phyloP scores from a whole-genome alignment of 2,797 vertebrate genomes.

The Dermochelys coriacea region DNA sequence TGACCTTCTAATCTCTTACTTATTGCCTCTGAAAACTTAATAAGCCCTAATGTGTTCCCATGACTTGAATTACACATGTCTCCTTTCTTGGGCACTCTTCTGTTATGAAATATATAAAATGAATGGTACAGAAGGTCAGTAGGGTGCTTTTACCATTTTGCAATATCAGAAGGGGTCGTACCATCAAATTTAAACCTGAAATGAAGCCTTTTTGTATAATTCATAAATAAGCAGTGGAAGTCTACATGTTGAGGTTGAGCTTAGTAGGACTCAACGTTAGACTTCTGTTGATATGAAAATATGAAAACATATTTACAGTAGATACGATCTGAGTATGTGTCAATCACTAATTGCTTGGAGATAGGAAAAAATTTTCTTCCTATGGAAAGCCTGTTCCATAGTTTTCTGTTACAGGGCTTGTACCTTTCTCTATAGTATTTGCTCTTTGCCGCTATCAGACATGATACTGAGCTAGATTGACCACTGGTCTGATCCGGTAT shows the following conservation, averaged over 20 bases:
- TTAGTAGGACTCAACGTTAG: background rate
- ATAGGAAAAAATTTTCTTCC: background rate
- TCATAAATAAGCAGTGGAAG: background rate
- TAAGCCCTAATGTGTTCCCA: background rate
- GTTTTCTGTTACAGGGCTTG: conserved; percentile 16
- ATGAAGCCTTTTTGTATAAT: background rate
- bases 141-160: background rate
- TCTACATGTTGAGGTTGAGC: no score
- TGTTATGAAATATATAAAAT: background rate
- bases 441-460: conserved; percentile 3
- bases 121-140: background rate
- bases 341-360: background rate
- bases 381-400: background rate
- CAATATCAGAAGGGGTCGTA: background rate
- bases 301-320: background rate
- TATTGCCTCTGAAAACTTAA: background rate
- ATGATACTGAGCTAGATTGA: background rate
- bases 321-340: background rate
- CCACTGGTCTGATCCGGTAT: background rate
- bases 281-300: no score
- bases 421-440: background rate
- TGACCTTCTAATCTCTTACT: background rate
- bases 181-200: background rate
- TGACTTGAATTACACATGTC: background rate
- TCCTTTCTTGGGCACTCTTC: background rate